These are phyloP conservation scores for Cerceris rybyensis DNA, from an alignment of 2,888 invertebrate species.

Conservation along the genomic window DNA sequence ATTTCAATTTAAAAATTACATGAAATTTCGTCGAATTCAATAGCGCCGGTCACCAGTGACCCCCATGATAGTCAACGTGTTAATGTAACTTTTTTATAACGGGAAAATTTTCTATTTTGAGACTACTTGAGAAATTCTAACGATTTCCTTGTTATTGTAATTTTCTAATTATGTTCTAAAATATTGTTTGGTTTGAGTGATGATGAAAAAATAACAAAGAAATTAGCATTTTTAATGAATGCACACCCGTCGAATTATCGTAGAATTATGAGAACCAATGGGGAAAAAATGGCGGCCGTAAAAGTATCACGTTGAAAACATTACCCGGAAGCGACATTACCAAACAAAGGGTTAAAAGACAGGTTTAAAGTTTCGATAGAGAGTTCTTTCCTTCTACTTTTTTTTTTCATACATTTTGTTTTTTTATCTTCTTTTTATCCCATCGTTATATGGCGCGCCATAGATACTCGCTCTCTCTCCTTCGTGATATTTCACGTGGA, in stretches of 20 bases:
- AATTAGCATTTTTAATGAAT: constrained; percentile 7
- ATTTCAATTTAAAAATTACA: no score
- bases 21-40: no score
- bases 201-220: no score
- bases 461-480: not conserved
- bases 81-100: no score
- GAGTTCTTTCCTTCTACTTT: not conserved
- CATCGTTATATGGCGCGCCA: not conserved
- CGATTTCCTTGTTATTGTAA: no score
- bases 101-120: no score
- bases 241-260: constrained; percentile 22
- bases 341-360: constrained; percentile 26
- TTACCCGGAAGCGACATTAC: constrained; percentile 1
- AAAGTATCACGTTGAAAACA: not conserved
- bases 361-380: constrained; percentile 39
- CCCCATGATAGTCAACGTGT: no score
- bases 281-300: constrained; percentile 1
- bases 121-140: no score
- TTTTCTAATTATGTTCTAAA: no score
- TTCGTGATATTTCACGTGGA: constrained; percentile 50
- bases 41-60: no score
- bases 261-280: constrained; percentile 23
- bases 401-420: not conserved
- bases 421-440: not conserved
- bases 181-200: no score